Evolutionary conservation across 2,797 vertebrate genomes (phyloP), one percentile per base, ranked within the genome.

Genomic region (Antrozous pallidus): DNA sequence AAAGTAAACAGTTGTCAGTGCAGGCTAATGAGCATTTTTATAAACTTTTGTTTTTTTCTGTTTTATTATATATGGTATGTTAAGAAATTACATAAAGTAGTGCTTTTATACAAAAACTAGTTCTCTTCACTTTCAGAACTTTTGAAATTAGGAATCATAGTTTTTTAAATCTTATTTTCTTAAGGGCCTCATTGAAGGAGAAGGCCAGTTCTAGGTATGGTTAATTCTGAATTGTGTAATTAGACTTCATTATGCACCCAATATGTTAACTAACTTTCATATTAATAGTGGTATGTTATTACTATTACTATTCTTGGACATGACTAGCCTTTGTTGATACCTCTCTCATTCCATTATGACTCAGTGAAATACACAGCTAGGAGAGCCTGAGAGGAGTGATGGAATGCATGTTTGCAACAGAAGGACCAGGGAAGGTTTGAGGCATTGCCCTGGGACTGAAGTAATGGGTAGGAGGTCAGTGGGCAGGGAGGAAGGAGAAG

Each of bases 231-330:
- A 81, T 40, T 67, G 7, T 22, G 22, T 51, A 73, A 40, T 81
- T 63, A 45, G 36, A 91, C 3, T 73, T 81, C 28, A 88, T 91
- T 70, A 38, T 22, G 17, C 1, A 87, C 49, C 18, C 42, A 81
- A 51, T 42, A 63, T 88, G 90, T 95, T 63, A 81, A 47, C 28
- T 90, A 51, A 33, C 2, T 84, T 92, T 87, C 54, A 90, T 38
- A 75, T 8, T 45, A 88, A 2, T 33, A 80, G 36, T 38, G 82
- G 5, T 28, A 65, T 73, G n/a, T 81, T 89, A 88, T 69, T 40
- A 71, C 22, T 36, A 28, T 63, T 54, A 31, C 82, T 58, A 63
- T 13, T 79, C 13, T 93, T 65, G 17, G 61, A 75, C 38, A 88
- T 70, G 49, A 77, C 49, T 33, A n/a, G 33, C 24, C 16, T 67